Evolutionary conservation across 2,113 vertebrate species (phyloP), one percentile per base, ranked within the genome.

Genomic region (Syngnathus floridae): DNA sequence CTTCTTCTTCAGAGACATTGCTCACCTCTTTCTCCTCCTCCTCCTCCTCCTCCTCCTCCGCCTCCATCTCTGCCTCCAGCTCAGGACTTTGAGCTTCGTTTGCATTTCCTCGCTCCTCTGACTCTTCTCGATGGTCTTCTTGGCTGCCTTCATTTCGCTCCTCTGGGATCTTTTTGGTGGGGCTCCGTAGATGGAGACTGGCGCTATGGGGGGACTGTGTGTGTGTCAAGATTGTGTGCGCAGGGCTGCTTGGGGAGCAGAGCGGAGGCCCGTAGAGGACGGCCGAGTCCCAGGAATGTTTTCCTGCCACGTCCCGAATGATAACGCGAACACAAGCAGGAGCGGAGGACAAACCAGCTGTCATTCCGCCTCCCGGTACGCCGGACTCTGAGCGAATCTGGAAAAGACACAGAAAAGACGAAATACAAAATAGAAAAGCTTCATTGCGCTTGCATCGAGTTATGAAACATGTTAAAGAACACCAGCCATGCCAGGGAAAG

Each of bases 231-330:
- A 75, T 72, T 17, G 80, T 68, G 62, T 77, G 68, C 4, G 73
- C 63, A 1, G 84, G 87, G 65, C 84, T 86, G 75, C 56, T 84
- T 7, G 82, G 82, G 43, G 77, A 73, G 68, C 69, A 83, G 0
- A 82, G 86, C 8, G 95, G 93, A 10, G 95, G 95, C 54, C 95
- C 95, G 46, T 98, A 99, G 38, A 99, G 88, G 68, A 98, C 94
- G 12, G 95, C 94, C 0, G 96, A 96, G 87, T 99, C 96, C 97
- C 97, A 99, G 0, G 95, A 95, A 86, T 99, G 97, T 80, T 99
- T 99, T 57, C 97, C 97, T 16, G 97, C 97, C 0, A 98, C 91
- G 84, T 98, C 97, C 65, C 97, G 92, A 71, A 98, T 91, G 74
- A 99, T 94, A 76, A 99, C 91, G 62, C 97, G 93, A 62, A 99